Percentiles rank a stretch among this genome's conserved stretches.
These are phyloP conservation scores for Drosophila kanekoi DNA, from an alignment of 2,888 invertebrate genomes.

Conservation along the genomic window DNA sequence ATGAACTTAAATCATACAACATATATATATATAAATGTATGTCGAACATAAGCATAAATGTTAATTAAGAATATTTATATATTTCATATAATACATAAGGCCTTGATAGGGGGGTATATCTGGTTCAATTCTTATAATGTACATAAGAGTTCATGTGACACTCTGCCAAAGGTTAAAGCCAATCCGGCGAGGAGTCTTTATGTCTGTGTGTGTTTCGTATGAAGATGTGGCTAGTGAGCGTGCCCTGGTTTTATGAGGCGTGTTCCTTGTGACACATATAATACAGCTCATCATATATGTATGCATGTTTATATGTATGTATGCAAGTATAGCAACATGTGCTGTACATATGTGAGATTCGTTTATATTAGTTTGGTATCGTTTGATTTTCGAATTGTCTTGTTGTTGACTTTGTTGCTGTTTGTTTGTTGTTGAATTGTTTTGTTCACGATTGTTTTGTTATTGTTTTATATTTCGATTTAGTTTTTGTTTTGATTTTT, in stretches of 20 bases:
- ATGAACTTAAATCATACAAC: slow-evolving; percentile 59
- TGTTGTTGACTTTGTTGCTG: slow-evolving; percentile 23
- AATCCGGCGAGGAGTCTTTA: slow-evolving; percentile 25
- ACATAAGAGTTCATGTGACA: slow-evolving; percentile 28
- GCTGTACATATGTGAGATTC: slow-evolving; percentile 52
- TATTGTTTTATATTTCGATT: slow-evolving; percentile 46
- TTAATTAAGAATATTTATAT: slow-evolving; percentile 65
- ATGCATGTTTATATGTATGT: slow-evolving; percentile 25
- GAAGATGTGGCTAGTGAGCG: slow-evolving; percentile 26
- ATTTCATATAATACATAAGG: slow-evolving; percentile 77
- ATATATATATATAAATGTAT: slow-evolving; percentile 33
- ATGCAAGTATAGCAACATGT: slow-evolving; percentile 48
- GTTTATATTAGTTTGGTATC: slow-evolving; percentile 55
- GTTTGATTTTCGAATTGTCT: slow-evolving; percentile 40
- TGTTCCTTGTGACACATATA: slow-evolving; percentile 71
- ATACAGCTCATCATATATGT: slow-evolving; percentile 55
- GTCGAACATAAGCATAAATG: slow-evolving; percentile 57
- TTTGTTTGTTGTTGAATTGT: slow-evolving; percentile 36
- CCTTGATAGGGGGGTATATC: slow-evolving; percentile 50
- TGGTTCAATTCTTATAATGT: slow-evolving; percentile 51
- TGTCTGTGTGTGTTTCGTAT: slow-evolving; percentile 23
- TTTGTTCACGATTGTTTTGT: slow-evolving; percentile 67
- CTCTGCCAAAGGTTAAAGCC: slow-evolving; percentile 34
- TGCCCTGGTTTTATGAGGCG: slow-evolving; percentile 30
- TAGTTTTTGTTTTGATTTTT: slow-evolving; percentile 50